Conservation (phyloP, 1,140 invertebrate genomes). For the Mercenaria mercenaria region DNA sequence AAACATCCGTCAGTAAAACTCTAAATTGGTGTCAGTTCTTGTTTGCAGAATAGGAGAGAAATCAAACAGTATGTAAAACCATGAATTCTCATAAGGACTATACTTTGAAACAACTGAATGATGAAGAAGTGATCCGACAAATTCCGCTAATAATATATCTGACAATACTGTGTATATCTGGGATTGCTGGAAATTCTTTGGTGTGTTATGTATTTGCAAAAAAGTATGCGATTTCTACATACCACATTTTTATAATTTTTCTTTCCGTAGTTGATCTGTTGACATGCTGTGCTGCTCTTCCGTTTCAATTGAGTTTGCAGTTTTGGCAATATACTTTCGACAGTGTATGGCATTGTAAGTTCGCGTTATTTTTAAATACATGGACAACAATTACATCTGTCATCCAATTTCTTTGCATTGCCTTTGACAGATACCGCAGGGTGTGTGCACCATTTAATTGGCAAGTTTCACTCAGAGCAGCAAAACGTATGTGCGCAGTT, state of each 20-base stretch:
- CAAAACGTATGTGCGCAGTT: background rate
- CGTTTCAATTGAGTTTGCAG: background rate
- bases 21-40: too few species aligned
- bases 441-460: slow-evolving; percentile 23
- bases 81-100: too few species aligned
- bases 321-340: background rate
- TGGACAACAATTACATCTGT: background rate
- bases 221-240: background rate
- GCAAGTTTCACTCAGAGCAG: background rate
- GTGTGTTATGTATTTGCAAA: slow-evolving; percentile 54
- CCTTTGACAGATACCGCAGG: slow-evolving; percentile 36
- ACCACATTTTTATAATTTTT: background rate
- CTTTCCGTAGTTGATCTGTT: slow-evolving; percentile 12
- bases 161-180: background rate
- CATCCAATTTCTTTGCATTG: background rate
- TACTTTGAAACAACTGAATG: slow-evolving; percentile 28
- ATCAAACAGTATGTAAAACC: too few species aligned
- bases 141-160: slow-evolving; percentile 36
- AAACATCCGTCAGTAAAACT: too few species aligned
- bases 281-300: background rate
- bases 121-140: background rate
- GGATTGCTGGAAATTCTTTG: slow-evolving; percentile 38
- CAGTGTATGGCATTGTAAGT: background rate
- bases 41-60: too few species aligned
- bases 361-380: background rate